phyloP scores from a whole-genome alignment of 2,888 invertebrate genomes.

The Epirrhoe alternata region DNA sequence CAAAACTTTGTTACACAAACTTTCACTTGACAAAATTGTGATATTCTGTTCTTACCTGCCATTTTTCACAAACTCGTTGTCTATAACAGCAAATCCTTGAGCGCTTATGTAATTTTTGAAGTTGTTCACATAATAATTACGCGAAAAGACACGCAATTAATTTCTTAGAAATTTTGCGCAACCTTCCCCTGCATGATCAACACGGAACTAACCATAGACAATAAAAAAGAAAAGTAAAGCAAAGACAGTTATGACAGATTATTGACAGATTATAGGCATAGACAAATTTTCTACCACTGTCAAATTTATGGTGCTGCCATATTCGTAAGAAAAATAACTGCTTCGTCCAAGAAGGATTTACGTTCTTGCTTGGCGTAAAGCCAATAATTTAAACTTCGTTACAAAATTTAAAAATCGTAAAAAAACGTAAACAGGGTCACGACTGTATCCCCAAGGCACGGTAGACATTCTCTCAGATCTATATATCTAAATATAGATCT shows the following conservation, averaged over 20 bases:
- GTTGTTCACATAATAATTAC: slow-evolving; percentile 63
- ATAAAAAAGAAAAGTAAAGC: background rate
- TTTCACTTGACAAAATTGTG: slow-evolving; percentile 64
- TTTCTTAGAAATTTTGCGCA: slow-evolving; percentile 53
- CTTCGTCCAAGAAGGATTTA: no score
- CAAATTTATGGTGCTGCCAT: no score
- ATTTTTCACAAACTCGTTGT: slow-evolving; percentile 51
- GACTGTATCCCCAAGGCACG: no score
- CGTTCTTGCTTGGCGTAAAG: no score
- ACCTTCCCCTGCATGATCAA: slow-evolving; percentile 61
- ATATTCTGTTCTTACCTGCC: slow-evolving; percentile 60
- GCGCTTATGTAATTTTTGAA: slow-evolving; percentile 51
- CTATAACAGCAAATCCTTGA: slow-evolving; percentile 60
- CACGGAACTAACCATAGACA: slow-evolving; percentile 58
- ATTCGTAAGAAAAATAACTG: no score
- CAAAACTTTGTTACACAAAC: slow-evolving; percentile 47
- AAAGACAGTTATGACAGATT: slow-evolving; percentile 2
- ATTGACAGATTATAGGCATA: background rate
- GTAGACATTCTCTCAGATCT: no score
- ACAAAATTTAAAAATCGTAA: no score
- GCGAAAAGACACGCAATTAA: slow-evolving; percentile 56
- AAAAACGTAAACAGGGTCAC: no score
- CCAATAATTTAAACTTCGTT: no score
- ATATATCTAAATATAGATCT: no score
- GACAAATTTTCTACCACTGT: no score